Percentiles rank a stretch among this genome's conserved stretches.
phyloP scores from a whole-genome alignment of 2,888 invertebrate genomes.

The Eulithis prunata region DNA sequence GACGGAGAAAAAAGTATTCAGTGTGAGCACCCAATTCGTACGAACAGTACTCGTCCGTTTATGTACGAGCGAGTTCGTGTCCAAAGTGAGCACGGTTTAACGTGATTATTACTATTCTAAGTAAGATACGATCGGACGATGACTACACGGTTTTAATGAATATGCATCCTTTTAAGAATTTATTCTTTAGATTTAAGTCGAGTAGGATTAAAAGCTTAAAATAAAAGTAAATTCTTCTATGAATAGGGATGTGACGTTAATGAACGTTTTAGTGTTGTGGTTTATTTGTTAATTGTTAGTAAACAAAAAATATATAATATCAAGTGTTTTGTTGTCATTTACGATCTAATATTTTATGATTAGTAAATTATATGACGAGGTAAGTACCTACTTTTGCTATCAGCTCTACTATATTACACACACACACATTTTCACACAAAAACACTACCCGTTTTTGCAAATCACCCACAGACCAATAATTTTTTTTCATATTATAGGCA shows the following conservation, averaged over 20 bases:
- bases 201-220: constrained; percentile 43
- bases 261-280: background rate
- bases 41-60: no score
- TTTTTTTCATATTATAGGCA: no score
- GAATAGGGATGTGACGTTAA: constrained; percentile 8
- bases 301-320: background rate
- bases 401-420: constrained; percentile 1
- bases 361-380: constrained; percentile 6
- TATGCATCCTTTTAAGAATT: constrained; percentile 37
- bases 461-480: no score
- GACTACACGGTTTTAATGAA: constrained; percentile 75
- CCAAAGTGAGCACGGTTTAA: no score
- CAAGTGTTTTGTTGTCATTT: constrained; percentile 23
- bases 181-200: constrained; percentile 47
- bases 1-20: no score
- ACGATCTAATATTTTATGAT: no score
- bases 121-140: constrained; percentile 63
- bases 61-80: no score
- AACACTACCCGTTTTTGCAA: background rate
- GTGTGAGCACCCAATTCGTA: no score
- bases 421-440: background rate
- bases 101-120: constrained; percentile 42
- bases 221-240: constrained; percentile 11
- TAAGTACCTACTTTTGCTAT: constrained; percentile 19
- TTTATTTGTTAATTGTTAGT: no score